phyloP scores from a whole-genome alignment of 2,797 vertebrate genomes.

The Sebastes flavidus region DNA sequence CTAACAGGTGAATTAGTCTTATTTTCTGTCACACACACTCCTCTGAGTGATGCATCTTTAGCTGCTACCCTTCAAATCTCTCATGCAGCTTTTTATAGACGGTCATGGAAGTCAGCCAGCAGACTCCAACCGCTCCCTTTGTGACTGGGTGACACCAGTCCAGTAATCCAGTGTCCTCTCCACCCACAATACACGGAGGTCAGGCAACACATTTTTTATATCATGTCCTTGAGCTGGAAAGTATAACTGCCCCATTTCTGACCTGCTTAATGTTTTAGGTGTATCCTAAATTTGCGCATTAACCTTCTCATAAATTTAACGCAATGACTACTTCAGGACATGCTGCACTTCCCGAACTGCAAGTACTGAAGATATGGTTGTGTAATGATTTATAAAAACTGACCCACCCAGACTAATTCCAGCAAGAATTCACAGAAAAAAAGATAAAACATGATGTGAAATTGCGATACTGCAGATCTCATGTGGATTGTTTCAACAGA shows the following conservation, averaged over 20 bases:
- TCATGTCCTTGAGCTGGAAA: neutral
- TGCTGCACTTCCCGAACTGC: neutral
- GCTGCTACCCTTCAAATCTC: slow-evolving; percentile 42
- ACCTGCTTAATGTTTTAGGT: neutral
- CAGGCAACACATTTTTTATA: slow-evolving; percentile 13
- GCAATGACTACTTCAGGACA: slow-evolving; percentile 17
- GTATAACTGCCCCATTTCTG: neutral
- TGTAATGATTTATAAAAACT: slow-evolving; percentile 7
- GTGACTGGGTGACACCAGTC: slow-evolving; percentile 13
- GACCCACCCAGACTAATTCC: slow-evolving; percentile 12
- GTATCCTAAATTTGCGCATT: neutral
- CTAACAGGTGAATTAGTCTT: neutral
- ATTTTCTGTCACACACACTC: neutral
- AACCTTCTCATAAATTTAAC: slow-evolving; percentile 5
- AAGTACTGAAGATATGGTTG: slow-evolving; percentile 7
- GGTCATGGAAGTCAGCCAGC: slow-evolving; percentile 35
- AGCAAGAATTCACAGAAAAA: neutral
- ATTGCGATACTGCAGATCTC: slow-evolving; percentile 4
- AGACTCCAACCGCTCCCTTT: slow-evolving; percentile 13
- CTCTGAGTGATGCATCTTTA: slow-evolving; percentile 21
- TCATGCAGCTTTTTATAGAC: slow-evolving; percentile 54
- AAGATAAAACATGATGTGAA: slow-evolving; percentile 8
- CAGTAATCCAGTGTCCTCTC: slow-evolving; percentile 24
- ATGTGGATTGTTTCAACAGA: neutral
- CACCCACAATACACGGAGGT: slow-evolving; percentile 12